Base-by-base conservation (phyloP, 2,113 vertebrate genomes). In the Triplophysa dalaica region DNA sequence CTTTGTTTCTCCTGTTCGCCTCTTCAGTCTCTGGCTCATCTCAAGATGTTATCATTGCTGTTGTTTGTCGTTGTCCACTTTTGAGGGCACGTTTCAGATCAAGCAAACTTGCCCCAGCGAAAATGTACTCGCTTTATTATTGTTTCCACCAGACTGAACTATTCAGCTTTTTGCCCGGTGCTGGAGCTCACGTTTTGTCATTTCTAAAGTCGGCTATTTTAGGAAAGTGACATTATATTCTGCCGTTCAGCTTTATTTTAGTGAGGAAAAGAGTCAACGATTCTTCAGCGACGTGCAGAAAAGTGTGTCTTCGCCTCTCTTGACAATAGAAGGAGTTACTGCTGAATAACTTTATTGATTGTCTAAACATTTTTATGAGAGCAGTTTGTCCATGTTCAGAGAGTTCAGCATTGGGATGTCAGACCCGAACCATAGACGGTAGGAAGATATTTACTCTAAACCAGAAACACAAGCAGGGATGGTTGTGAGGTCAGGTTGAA, bases 171-270 rank as follows among this genome's bases (percentile, higher is more conserved):
- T 33, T 11, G 33, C 1, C 45, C 43, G 64, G 70, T 64, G 48
- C 54, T 64, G 43, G 61, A 43, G 65, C 77, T 64, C 52, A 24
- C 10, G 69, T 43, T n/a, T 79, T 60, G 29, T 61, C n/a, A 50
- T 73, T 62, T 50, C 68, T 29, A 22, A 63, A 63, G 22, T n/a
- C 68, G 12, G 38, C 62, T 66, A 58, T 78, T 68, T 52, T 63
- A 17, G 66, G 61, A 76, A 70, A 38, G 24, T 60, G 60, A 80
- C 78, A 66, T 83, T 80, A 80, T 56, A 66, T 60, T 80, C 72
- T 64, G 77, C 77, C 58, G 82, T 79, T 80, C 66, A 77, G 66
- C 65, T 8, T 11, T 82, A 67, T 78, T 70, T 78, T n/a, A 58
- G 58, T 5, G n/a, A 43, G 43, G 17, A 75, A 43, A 63, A 17